phyloP scores from a whole-genome alignment of 2,113 vertebrate genomes.

The Bubalus kerabau region DNA sequence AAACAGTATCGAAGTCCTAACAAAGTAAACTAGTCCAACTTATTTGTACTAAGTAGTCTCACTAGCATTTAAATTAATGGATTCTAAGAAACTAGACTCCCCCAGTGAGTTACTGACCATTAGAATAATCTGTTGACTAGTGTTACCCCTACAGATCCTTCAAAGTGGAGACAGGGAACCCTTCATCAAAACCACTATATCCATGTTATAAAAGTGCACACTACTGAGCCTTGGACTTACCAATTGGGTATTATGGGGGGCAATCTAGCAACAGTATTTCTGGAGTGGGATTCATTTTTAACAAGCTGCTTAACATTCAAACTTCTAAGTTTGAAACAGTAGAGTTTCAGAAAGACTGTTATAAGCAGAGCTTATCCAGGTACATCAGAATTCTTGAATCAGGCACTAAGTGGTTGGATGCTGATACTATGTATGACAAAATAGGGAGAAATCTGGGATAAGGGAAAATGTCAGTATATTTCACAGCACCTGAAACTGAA shows the following conservation, averaged over 20 bases:
- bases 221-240: neutral
- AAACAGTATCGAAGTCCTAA: neutral
- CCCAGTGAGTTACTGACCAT: neutral
- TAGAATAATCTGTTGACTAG: neutral
- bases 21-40: neutral
- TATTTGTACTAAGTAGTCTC: neutral
- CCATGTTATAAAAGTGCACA: neutral
- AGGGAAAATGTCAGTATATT: neutral
- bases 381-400: neutral
- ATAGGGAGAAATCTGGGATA: neutral
- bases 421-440: neutral
- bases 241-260: neutral
- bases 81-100: neutral
- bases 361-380: neutral
- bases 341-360: neutral
- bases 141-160: neutral
- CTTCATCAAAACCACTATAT: neutral
- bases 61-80: neutral
- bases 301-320: neutral
- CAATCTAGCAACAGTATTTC: neutral
- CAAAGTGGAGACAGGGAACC: neutral
- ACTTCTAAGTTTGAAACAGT: neutral
- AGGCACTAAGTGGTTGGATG: neutral
- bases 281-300: neutral
- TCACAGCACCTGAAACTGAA: neutral